Evolutionary conservation across 2,797 vertebrate species (phyloP).

Genomic region (Phoebastria nigripes): DNA sequence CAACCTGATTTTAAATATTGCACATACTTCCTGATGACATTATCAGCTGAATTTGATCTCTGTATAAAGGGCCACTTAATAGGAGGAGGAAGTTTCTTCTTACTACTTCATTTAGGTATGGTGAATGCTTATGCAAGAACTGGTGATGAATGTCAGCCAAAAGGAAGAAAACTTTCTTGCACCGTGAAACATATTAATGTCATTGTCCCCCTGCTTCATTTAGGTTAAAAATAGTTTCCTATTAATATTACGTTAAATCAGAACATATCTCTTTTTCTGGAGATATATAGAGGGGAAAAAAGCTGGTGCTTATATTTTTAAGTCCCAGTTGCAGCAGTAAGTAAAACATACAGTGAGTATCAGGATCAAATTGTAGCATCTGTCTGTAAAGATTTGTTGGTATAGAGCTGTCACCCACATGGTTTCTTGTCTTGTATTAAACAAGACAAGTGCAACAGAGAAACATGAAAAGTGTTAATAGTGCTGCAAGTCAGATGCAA

Average conservation of each 20-base stretch:
- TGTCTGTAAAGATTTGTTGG: constrained; percentile 40
- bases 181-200: neutral
- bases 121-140: neutral
- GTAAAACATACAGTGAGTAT: constrained; percentile 7
- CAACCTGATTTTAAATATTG: neutral
- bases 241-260: neutral
- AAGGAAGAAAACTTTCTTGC: neutral
- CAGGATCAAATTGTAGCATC: constrained; percentile 28
- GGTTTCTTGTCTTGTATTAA: constrained; percentile 3
- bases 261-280: neutral
- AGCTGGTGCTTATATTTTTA: neutral
- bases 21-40: neutral
- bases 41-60: neutral
- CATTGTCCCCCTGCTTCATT: neutral
- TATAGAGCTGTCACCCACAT: constrained; percentile 13
- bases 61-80: neutral
- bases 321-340: neutral
- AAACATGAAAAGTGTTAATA: constrained; percentile 14
- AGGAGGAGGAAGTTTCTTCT: neutral
- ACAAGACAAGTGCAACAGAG: constrained; percentile 20
- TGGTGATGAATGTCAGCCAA: neutral
- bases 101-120: neutral
- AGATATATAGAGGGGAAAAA: neutral
- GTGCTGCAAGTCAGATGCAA: neutral
- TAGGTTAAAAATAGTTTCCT: neutral